Evolutionary conservation across 1,140 invertebrate genomes (phyloP).

Genomic region (Heliconius nattereri): DNA sequence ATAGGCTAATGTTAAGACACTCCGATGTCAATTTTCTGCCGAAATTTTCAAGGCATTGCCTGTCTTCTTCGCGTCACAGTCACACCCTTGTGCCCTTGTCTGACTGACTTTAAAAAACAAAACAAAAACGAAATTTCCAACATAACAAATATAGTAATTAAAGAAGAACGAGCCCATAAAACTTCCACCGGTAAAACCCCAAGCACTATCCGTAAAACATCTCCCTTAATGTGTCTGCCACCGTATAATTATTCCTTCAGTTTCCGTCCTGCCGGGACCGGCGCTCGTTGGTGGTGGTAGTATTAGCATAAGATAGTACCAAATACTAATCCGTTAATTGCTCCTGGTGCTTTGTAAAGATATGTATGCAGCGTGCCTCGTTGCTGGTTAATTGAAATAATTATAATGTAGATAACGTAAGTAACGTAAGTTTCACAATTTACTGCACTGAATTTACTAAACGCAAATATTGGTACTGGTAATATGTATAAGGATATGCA

Average conservation of each 20-base stretch:
- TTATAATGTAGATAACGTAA: background rate
- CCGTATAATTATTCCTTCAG: slow-evolving; percentile 18
- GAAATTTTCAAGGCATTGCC: too few relatives aligned
- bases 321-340: slow-evolving; percentile 38
- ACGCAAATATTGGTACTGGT: background rate
- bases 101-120: too few relatives aligned
- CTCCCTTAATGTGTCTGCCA: slow-evolving; percentile 12
- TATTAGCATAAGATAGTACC: slow-evolving; percentile 38
- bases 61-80: too few relatives aligned
- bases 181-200: background rate
- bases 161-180: background rate
- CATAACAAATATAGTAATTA: background rate
- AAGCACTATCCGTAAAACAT: background rate
- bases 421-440: background rate
- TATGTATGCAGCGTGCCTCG: background rate
- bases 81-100: too few relatives aligned
- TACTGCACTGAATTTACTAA: background rate
- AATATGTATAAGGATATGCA: background rate
- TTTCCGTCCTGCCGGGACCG: slow-evolving; percentile 31
- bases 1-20: too few relatives aligned
- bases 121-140: background rate
- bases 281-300: slow-evolving; percentile 14
- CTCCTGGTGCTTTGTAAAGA: slow-evolving; percentile 12
- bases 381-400: too few relatives aligned
- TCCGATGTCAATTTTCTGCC: too few relatives aligned